Evolutionary conservation across 1,140 invertebrate species (phyloP).

Genomic region (Chionoecetes opilio): DNA sequence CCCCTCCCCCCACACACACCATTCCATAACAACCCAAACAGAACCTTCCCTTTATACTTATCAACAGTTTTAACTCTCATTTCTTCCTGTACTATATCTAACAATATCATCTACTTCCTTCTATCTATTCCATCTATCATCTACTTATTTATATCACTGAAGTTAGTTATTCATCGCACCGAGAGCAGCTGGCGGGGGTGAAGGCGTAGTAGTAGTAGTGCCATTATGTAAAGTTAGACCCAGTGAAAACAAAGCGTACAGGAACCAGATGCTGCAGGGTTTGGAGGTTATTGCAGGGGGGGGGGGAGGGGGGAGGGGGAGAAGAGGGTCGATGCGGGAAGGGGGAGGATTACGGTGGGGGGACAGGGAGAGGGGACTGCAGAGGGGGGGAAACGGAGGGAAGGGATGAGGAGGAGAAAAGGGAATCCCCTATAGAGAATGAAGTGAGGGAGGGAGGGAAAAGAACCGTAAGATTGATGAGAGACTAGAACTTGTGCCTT

Average conservation of each 20-base stretch:
- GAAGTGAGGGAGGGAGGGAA: background rate
- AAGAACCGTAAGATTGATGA: background rate
- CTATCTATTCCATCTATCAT: no score
- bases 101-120: background rate
- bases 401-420: background rate
- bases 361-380: background rate
- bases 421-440: background rate
- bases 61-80: background rate
- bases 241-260: background rate
- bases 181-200: background rate
- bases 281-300: background rate
- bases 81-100: background rate
- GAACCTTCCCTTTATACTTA: no score
- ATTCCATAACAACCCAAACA: no score
- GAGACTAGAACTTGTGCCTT: no score
- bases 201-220: background rate
- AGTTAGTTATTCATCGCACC: no score
- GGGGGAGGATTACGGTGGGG: background rate
- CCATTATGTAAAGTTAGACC: conserved; percentile 20
- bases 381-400: background rate
- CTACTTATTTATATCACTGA: background rate
- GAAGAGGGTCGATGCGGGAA: background rate
- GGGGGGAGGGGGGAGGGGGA: background rate
- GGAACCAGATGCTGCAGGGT: conserved; percentile 3
- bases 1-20: no score